A percentile compares a stretch with the other conserved stretches of the same genome.
Conservation (phyloP, 2,797 vertebrate genomes). For the Aselliscus stoliczkanus region DNA sequence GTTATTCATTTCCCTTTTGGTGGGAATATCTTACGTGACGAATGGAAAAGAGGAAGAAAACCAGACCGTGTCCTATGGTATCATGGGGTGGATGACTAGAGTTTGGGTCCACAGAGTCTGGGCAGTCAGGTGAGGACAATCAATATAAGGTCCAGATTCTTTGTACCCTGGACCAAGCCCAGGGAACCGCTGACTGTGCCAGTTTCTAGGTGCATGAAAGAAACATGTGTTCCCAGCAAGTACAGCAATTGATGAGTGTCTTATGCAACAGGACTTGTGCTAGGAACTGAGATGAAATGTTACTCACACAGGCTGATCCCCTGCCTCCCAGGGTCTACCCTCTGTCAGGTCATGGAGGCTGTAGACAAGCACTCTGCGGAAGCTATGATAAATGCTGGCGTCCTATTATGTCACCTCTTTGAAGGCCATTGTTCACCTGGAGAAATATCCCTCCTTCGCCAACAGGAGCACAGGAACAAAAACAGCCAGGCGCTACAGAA, state of each 20-base stretch:
- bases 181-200: not conserved
- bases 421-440: not conserved
- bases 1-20: not conserved
- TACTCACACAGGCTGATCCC: not conserved
- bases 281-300: too few species aligned
- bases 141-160: not conserved
- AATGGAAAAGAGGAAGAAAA: not conserved
- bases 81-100: not conserved
- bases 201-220: not conserved
- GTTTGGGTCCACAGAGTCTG: not conserved
- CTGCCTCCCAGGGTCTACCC: not conserved
- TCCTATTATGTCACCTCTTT: not conserved
- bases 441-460: too few species aligned
- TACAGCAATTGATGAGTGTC: too few species aligned
- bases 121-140: too few species aligned
- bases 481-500: not conserved
- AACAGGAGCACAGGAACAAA: too few species aligned
- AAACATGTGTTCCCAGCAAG: too few species aligned
- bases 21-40: not conserved
- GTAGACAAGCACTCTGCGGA: not conserved
- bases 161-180: not conserved
- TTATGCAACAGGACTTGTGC: too few species aligned
- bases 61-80: not conserved
- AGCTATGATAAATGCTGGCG: not conserved
- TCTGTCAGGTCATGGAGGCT: accelerated